Base-by-base conservation (phyloP, 2,888 invertebrate genomes). In the Atrina japonica region DNA sequence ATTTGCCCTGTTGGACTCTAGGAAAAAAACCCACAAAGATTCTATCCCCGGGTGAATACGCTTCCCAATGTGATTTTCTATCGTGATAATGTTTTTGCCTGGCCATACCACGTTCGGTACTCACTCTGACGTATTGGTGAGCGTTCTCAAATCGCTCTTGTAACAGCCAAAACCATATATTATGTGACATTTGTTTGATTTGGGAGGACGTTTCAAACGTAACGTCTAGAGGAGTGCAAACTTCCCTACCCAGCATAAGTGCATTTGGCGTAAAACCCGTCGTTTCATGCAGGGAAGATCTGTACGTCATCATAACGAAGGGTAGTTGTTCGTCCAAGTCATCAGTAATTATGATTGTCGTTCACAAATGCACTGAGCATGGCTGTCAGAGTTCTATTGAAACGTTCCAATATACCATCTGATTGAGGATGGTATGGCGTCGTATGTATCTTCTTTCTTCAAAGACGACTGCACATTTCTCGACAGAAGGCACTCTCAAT, bases 321-420 rank as follows among this genome's bases (percentile, higher is more conserved):
- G 27, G 66, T 1, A 71, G 23, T 21, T 71, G 61, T 16, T 47
- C 47, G 30, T 47, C 60, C 60, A 25, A 60, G 30, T 60, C 60
- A 9, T n/a, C n/a, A n/a, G n/a, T n/a, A n/a, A n/a, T 63, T 49
- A 16, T 40, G 21, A 30, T 63, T 49, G 16, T 63, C 52, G 23
- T 29, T 30, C 3, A 63, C 63, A 21, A 49, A 63, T 2, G 52
- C 50, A 30, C 63, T 50, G 7, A 63, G 21, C 63, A 63, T 63
- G 16, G 21, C 40, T n/a, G 30, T 52, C 6, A 64, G 7, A n/a
- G 53, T 64, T 43, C 40, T 21, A 43, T 53, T 64, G 16, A 40
- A 64, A 9, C 67, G 23, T 30, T 74, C 70, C 5, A 70, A 69
- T 61, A 74, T 74, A 1, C 70, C 74, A 45, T 70, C 70, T 14